Evolutionary conservation across 2,888 invertebrate genomes (phyloP), one percentile per base, ranked within the genome.

Genomic region (Tetramorium bicarinatum): DNA sequence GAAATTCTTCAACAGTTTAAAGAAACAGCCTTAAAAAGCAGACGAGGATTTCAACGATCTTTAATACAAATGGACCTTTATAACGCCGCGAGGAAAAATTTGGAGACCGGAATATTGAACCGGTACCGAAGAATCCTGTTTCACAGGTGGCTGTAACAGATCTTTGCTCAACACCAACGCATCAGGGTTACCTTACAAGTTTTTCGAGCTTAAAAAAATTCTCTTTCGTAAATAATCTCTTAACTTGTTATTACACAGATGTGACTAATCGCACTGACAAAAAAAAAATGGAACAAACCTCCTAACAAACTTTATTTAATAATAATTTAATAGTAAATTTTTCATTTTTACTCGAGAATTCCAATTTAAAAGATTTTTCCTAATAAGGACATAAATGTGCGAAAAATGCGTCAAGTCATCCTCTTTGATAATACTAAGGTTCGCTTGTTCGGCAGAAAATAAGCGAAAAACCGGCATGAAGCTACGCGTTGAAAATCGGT

Each of bases 71-170:
- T 47, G 71, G 56, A 47, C 44, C 62, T 6, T 9, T 56, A 29
- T 54, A 66, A 71, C 3, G 47, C 59, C 47, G 34, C 11, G 56
- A 77, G 47, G 34, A 47, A 71, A 80, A 21, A 80, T 80, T 80
- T 72, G 44, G 72, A 38, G 72, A 59, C 74, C 38, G 67, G 59
- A 77, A 79, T 79, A 79, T 83, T 79, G 79, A 83, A 83, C 82
- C 79, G 82, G 82, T 83, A 83, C 67, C n/a, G 8, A 44, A 69
- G 82, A 83, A 83, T 83, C 82, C 82, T 67, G 82, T 79, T 83
- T 61, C 38, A 61, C 69, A 61, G 79, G 79, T 71, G 79, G 79
- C 59, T 67, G 67, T 80, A 72, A 72, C 79, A 79, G 79, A 79
- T 79, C 71, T 71, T 59, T 4, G 47, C 72, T 38, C 47, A 38